These are phyloP conservation scores for Nymphicus hollandicus DNA, from an alignment of 2,113 vertebrate species.

Conservation along the genomic window DNA sequence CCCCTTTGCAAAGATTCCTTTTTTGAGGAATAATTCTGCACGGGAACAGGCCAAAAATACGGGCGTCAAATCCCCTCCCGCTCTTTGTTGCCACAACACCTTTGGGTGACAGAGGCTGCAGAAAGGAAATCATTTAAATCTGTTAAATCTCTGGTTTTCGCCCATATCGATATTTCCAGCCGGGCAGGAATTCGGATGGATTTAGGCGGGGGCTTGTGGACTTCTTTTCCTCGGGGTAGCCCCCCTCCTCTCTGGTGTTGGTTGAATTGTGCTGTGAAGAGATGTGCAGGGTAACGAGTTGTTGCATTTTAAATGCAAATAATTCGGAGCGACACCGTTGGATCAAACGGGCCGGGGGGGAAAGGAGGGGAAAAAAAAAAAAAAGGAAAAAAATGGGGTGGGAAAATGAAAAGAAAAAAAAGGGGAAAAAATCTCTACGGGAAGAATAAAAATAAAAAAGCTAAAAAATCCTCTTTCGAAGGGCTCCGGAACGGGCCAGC, in stretches of 20 bases:
- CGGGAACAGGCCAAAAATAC: conserved; percentile 32
- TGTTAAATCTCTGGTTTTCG: background rate
- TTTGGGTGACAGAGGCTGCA: background rate
- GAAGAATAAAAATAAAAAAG: background rate
- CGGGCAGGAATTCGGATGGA: background rate
- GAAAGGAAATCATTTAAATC: background rate
- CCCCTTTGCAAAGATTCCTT: background rate
- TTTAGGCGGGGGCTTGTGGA: background rate
- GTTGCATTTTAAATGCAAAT: conserved; percentile 31
- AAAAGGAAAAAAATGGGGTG: background rate
- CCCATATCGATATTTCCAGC: background rate
- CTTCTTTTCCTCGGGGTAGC: background rate
- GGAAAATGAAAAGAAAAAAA: background rate
- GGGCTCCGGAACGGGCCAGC: background rate
- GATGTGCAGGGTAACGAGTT: background rate
- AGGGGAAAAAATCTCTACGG: accelerated
- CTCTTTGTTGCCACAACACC: conserved; percentile 43
- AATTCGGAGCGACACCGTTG: background rate
- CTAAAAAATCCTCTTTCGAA: background rate
- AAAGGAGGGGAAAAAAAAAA: background rate
- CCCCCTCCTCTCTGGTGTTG: background rate
- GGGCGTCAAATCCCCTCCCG: background rate
- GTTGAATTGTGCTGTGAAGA: background rate
- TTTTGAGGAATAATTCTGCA: background rate
- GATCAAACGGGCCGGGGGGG: background rate